Conservation (phyloP, 2,888 invertebrate genomes). For the Rhodophaea formosa region DNA sequence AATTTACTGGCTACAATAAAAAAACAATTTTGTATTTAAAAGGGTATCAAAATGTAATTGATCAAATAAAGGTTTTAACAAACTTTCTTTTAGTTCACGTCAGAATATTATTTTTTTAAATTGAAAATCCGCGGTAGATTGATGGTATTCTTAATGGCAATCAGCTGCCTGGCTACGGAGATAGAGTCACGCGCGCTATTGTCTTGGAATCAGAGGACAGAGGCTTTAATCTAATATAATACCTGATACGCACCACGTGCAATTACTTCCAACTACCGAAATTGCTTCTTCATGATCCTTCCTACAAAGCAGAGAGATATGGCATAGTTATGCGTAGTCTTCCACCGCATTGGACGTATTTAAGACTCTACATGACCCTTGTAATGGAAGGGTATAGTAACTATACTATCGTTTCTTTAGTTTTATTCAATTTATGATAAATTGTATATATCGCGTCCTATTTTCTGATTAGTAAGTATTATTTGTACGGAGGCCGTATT, state of each 20-base stretch:
- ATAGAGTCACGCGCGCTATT: constrained; percentile 66
- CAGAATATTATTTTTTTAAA: background rate
- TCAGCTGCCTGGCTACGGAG: constrained; percentile 34
- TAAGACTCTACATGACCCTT: too few species aligned
- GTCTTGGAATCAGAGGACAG: constrained; percentile 48
- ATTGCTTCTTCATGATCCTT: constrained; percentile 36
- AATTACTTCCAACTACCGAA: constrained; percentile 45
- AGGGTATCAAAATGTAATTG: constrained; percentile 69
- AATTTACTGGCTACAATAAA: constrained; percentile 72
- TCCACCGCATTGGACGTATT: too few species aligned
- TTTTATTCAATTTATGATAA: too few species aligned
- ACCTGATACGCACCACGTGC: constrained; percentile 36
- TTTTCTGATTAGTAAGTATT: too few species aligned
- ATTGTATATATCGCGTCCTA: too few species aligned
- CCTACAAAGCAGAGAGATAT: background rate
- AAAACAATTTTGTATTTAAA: constrained; percentile 60
- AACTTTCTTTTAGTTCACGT: constrained; percentile 33
- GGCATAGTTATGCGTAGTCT: too few species aligned
- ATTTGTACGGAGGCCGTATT: too few species aligned
- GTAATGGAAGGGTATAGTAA: too few species aligned
- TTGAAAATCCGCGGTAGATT: constrained; percentile 33
- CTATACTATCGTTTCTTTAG: too few species aligned
- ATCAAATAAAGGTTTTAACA: constrained; percentile 59
- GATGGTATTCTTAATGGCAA: constrained; percentile 35
- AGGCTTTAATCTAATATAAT: constrained; percentile 46